phyloP scores from a whole-genome alignment of 2,113 vertebrate genomes.

The Dolichotis patagonum region DNA sequence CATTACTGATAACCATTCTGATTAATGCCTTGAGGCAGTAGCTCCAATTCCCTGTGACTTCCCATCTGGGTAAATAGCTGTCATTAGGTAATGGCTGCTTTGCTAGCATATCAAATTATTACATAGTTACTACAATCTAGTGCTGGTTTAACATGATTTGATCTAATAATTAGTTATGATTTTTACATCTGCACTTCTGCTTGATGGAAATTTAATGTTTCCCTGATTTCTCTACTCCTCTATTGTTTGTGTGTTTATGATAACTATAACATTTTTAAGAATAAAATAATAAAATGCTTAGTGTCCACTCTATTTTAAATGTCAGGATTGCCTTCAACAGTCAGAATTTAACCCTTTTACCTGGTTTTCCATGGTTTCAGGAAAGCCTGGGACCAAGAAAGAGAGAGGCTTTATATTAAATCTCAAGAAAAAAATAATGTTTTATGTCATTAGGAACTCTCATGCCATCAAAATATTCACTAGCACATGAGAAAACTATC shows the following conservation, averaged over 20 bases:
- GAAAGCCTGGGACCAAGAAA: background rate
- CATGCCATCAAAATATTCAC: background rate
- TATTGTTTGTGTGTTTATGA: conserved; percentile 21
- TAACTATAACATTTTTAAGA: conserved; percentile 46
- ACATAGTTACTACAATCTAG: conserved; percentile 68
- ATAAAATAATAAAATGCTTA: conserved; percentile 59
- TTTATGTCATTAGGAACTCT: background rate
- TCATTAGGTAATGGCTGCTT: conserved; percentile 76
- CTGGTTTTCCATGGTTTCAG: conserved; percentile 43
- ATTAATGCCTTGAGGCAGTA: conserved; percentile 72
- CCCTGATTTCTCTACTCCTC: conserved; percentile 31
- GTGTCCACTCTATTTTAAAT: conserved; percentile 61
- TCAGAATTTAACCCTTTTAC: background rate
- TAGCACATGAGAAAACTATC: background rate
- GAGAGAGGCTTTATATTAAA: conserved; percentile 26
- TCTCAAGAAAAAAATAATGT: background rate
- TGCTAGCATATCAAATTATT: conserved; percentile 69
- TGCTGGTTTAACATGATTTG: conserved; percentile 72
- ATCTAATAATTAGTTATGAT: conserved; percentile 78
- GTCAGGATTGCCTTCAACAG: conserved; percentile 40
- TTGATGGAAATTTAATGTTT: conserved; percentile 54
- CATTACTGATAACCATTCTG: conserved; percentile 68
- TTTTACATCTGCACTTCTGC: conserved; percentile 62
- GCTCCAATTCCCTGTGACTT: conserved; percentile 72
- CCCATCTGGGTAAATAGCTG: conserved; percentile 79